Evolutionary conservation across 1,140 invertebrate species (phyloP).

Genomic region (Batillaria attramentaria): DNA sequence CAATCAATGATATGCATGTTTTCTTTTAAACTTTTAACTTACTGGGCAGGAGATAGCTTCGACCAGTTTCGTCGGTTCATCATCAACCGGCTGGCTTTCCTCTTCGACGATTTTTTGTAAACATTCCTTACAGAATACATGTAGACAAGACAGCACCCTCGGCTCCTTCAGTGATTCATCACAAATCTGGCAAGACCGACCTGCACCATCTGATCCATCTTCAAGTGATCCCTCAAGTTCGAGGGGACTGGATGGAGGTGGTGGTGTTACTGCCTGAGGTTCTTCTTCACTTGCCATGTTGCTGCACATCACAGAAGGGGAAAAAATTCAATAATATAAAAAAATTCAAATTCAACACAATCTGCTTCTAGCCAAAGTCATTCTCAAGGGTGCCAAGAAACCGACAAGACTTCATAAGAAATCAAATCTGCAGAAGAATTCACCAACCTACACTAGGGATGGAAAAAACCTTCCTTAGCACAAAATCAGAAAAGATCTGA

Average conservation of each 20-base stretch:
- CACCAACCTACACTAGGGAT: too few relatives aligned
- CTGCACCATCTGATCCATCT: background rate
- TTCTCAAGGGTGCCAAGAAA: too few relatives aligned
- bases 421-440: too few relatives aligned
- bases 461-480: too few relatives aligned
- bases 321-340: background rate
- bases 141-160: slow-evolving; percentile 89
- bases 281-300: background rate
- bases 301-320: background rate
- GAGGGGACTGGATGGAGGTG: background rate
- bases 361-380: too few relatives aligned
- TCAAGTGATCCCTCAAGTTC: slow-evolving; percentile 19
- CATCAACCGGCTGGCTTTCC: slow-evolving; percentile 68
- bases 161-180: slow-evolving; percentile 83
- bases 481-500: background rate
- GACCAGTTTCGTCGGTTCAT: slow-evolving; percentile 11
- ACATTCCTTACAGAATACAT: slow-evolving; percentile 93
- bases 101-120: slow-evolving; percentile 82
- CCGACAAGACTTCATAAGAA: too few relatives aligned
- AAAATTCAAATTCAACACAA: too few relatives aligned
- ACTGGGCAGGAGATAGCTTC: background rate
- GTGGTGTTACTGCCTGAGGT: background rate
- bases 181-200: slow-evolving; percentile 69
- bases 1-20: background rate
- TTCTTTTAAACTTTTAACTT: background rate